Conservation (phyloP, 2,888 invertebrate species). For the Dicroscelio sp. region DNA sequence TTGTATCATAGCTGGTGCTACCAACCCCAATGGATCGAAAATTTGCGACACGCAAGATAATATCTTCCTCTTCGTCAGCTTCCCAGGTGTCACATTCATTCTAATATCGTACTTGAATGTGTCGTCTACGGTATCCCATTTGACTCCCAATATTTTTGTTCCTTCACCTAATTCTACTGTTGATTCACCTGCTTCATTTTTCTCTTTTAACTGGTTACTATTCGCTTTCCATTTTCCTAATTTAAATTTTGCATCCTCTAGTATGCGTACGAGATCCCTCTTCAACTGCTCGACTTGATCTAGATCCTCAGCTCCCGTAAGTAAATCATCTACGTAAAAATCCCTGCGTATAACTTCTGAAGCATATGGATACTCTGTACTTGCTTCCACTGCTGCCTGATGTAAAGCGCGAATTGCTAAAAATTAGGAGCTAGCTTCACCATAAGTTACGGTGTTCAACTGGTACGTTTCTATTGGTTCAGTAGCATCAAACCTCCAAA, state of each 20-base stretch:
- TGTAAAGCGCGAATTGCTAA: not conserved
- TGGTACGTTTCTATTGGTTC: not conserved
- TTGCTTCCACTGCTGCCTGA: not conserved
- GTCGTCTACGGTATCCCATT: not conserved
- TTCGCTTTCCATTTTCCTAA: not conserved
- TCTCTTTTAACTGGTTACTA: not conserved
- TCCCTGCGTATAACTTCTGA: conserved; percentile 4
- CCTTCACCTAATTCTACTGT: not conserved
- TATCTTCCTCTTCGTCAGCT: not conserved
- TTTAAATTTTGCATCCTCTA: conserved; percentile 11
- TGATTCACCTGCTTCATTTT: not conserved
- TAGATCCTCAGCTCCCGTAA: conserved; percentile 39
- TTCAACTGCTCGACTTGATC: not conserved
- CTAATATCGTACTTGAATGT: not conserved
- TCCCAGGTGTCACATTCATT: not conserved
- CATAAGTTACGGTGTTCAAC: not conserved
- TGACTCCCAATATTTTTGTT: not conserved
- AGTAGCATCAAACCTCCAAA: not conserved
- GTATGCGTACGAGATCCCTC: not conserved
- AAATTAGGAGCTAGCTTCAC: not conserved
- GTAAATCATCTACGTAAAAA: conserved; percentile 68
- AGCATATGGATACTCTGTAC: conserved; percentile 14
- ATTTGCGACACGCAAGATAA: not conserved
- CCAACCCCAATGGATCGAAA: conserved; percentile 21
- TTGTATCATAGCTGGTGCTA: conserved; percentile 1